phyloP scores from a whole-genome alignment of 2,797 vertebrate genomes.

The Glyptemys insculpta region DNA sequence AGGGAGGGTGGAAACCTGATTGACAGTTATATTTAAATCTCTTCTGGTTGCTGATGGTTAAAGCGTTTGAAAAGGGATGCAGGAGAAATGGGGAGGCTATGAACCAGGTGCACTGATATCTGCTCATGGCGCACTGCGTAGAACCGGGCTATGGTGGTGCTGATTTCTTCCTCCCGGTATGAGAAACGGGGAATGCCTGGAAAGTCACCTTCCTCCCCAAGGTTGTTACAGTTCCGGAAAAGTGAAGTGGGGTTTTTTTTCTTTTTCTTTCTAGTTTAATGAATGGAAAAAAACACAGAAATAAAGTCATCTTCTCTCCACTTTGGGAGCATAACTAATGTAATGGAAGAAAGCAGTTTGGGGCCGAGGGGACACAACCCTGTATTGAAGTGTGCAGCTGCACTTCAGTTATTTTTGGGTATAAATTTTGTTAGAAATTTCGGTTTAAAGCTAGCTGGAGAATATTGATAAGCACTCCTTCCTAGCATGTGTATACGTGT shows the following conservation, averaged over 20 bases:
- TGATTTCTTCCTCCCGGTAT: background rate
- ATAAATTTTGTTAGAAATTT: background rate
- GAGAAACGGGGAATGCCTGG: background rate
- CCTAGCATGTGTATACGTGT: background rate
- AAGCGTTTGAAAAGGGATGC: background rate
- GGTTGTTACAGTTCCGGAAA: background rate
- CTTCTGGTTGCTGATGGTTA: background rate
- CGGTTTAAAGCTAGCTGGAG: background rate
- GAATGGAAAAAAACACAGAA: background rate
- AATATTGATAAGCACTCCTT: background rate
- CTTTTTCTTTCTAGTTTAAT: background rate
- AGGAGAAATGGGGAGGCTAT: background rate
- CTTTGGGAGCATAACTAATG: background rate
- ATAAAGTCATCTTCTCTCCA: background rate
- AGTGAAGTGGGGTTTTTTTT: background rate
- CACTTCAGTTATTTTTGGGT: background rate
- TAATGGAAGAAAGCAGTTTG: background rate
- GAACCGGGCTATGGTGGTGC: rapidly evolving
- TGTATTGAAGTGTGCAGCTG: background rate
- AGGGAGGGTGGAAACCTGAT: background rate
- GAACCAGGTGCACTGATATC: background rate
- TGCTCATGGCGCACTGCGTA: background rate
- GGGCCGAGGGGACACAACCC: background rate
- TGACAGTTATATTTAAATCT: background rate
- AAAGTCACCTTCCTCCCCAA: background rate